phyloP scores from a whole-genome alignment of 2,888 invertebrate species.

The Oxyteleia sp. region DNA sequence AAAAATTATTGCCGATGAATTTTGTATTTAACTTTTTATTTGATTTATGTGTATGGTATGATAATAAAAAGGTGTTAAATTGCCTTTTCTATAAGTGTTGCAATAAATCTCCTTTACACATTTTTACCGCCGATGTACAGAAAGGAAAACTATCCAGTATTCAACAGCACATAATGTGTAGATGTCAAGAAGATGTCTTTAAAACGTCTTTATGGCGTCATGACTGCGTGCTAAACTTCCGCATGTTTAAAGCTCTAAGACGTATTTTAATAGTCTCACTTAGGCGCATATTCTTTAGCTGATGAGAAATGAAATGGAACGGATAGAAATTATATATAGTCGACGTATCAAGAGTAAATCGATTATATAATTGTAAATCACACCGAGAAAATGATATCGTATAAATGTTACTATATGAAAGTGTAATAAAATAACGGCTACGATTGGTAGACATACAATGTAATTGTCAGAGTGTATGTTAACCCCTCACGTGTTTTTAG shows the following conservation, averaged over 20 bases:
- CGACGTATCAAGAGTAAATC: no score
- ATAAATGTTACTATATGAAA: no score
- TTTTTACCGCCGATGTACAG: slow-evolving; percentile 52
- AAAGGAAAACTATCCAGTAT: slow-evolving; percentile 55
- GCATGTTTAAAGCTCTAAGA: slow-evolving; percentile 44
- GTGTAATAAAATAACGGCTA: no score
- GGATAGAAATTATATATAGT: neutral
- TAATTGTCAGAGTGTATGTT: no score
- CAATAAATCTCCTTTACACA: slow-evolving; percentile 54
- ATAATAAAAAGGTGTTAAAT: slow-evolving; percentile 61
- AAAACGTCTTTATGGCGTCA: slow-evolving; percentile 54
- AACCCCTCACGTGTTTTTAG: no score
- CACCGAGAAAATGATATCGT: no score
- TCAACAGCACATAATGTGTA: slow-evolving; percentile 48
- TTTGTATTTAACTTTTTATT: no score
- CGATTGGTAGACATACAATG: no score
- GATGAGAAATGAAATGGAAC: slow-evolving; percentile 28
- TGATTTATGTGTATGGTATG: slow-evolving; percentile 18
- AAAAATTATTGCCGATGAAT: no score
- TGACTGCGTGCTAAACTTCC: slow-evolving; percentile 53
- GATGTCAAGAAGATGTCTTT: slow-evolving; percentile 57
- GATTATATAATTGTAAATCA: no score
- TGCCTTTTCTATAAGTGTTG: slow-evolving; percentile 44
- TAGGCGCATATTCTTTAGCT: neutral
- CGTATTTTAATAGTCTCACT: slow-evolving; percentile 47